These are phyloP conservation scores for Troglohyphantes excavatus DNA, from an alignment of 2,888 invertebrate species.

Conservation along the genomic window DNA sequence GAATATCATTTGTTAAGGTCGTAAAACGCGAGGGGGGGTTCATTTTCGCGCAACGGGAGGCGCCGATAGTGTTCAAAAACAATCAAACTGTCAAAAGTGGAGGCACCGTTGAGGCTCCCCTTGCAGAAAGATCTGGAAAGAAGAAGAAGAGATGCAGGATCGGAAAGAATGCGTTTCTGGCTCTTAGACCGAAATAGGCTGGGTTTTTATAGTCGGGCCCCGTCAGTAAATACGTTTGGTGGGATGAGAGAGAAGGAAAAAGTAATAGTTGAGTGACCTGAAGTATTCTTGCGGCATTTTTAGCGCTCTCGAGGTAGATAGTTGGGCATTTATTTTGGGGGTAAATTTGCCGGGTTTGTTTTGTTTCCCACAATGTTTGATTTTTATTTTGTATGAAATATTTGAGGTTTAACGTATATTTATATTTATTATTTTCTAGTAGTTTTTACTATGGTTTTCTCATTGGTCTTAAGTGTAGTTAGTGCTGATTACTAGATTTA, in stretches of 20 bases:
- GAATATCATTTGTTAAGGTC: slow-evolving; percentile 72
- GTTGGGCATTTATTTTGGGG: background rate
- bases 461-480: too few species aligned
- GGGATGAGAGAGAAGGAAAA: slow-evolving; percentile 7
- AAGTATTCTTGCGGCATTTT: slow-evolving; percentile 41
- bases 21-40: slow-evolving; percentile 48
- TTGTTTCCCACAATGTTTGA: background rate
- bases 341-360: background rate
- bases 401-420: too few species aligned
- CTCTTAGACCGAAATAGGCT: slow-evolving; percentile 59
- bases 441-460: too few species aligned
- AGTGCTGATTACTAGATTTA: too few species aligned
- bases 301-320: background rate
- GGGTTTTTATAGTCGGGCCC: slow-evolving; percentile 49
- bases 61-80: slow-evolving; percentile 54
- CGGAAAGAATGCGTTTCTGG: slow-evolving; percentile 35
- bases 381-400: too few species aligned
- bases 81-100: slow-evolving; percentile 64
- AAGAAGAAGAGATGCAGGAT: slow-evolving; percentile 15
- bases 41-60: slow-evolving; percentile 51
- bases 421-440: too few species aligned
- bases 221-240: slow-evolving; percentile 34
- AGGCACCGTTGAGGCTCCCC: slow-evolving; percentile 25
- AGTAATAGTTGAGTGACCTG: slow-evolving; percentile 62
- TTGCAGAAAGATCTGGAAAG: slow-evolving; percentile 1